Evolutionary conservation across 2,113 vertebrate species (phyloP), one percentile per base, ranked within the genome.

Genomic region (Turdus rufiventris): DNA sequence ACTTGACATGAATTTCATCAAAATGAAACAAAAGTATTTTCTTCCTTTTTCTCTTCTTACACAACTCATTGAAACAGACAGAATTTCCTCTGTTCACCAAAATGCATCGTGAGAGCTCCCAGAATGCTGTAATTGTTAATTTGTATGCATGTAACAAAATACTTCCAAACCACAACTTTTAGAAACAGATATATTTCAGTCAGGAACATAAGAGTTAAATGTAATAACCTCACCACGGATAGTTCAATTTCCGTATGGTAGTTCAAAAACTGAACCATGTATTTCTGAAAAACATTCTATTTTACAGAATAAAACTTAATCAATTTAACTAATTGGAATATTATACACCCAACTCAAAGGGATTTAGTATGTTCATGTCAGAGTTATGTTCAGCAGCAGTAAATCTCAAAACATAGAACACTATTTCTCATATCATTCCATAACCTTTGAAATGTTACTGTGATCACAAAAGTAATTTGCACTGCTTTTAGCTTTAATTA

Each of bases 401-500:
- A 70, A 68, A 74, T 47, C 31, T 63, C n/a, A 78, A 67, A 80
- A 89, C 20, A 47, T 0, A 36, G n/a, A 53, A 63, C 31, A 31
- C 14, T 48, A 14, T 26, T 34, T 91, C 71, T 56, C 61, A 43
- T 3, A 78, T 50, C 43, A 72, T 68, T 82, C 54, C 45, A 16
- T 72, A 87, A 63, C 42, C 42, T 88, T 58, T 50, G 29, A 87
- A 92, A 95, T 31, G 25, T 53, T 85, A 72, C 61, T 34, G 18
- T 50, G 23, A 92, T 82, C 53, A 68, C 51, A 61, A 47, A 76
- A 88, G 66, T 76, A 0, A 82, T 48, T 89, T 79, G 17, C 43
- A 58, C 67, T 76, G 48, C 33, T 83, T 88, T 89, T 73, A 61
- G 56, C 58, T 94, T 38, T 92, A 94, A 95, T 88, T 94, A 90